These are phyloP conservation scores for Germaria angustata DNA, from an alignment of 2,888 invertebrate genomes.

Conservation along the genomic window DNA sequence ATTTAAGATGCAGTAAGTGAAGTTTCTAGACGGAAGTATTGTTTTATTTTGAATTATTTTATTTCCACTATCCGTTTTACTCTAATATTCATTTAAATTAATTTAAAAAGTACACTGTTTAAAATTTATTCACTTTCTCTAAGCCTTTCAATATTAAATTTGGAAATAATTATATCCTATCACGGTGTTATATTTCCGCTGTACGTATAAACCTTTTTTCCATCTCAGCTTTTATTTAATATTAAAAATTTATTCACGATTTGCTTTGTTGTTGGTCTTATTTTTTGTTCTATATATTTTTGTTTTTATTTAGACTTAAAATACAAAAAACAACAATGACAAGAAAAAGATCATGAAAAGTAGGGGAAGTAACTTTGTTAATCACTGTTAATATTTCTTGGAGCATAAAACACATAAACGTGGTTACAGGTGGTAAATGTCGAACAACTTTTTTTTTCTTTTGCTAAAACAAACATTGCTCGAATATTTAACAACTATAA, in stretches of 20 bases:
- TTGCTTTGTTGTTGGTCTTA: conserved; percentile 11
- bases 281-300: not conserved
- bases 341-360: conserved; percentile 9
- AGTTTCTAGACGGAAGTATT: too few species aligned
- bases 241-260: conserved; percentile 41
- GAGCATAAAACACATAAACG: conserved; percentile 64
- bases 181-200: not conserved
- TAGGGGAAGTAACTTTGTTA: conserved; percentile 61
- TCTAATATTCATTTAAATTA: too few species aligned
- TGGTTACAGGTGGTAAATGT: conserved; percentile 66
- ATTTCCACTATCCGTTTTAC: too few species aligned
- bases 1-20: too few species aligned
- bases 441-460: conserved; percentile 29
- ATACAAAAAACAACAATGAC: conserved; percentile 29
- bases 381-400: conserved; percentile 67
- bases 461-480: conserved; percentile 25
- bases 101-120: too few species aligned
- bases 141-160: too few species aligned
- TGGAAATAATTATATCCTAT: too few species aligned
- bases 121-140: too few species aligned
- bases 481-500: conserved; percentile 15
- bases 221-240: conserved; percentile 14
- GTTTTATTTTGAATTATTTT: too few species aligned
- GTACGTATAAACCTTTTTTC: not conserved
- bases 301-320: conserved; percentile 22